Percentiles rank a stretch among this genome's conserved stretches.
These are phyloP conservation scores for Portunus trituberculatus DNA, from an alignment of 1,140 invertebrate genomes.

Conservation along the genomic window DNA sequence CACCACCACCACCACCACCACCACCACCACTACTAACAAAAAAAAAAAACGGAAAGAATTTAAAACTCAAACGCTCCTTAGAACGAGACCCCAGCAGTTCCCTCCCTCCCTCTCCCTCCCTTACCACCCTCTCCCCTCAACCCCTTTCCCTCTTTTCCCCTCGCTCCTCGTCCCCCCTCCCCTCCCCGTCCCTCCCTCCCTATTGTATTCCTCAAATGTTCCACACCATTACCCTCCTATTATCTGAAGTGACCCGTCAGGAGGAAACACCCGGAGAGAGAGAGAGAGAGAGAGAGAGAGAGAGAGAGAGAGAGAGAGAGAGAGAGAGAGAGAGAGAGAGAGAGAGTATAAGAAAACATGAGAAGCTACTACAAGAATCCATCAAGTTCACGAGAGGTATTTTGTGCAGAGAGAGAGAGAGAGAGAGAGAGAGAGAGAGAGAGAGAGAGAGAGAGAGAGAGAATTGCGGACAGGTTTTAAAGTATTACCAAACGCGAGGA, in stretches of 20 bases:
- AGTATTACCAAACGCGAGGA: background rate
- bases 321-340: constrained; percentile 29
- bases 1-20: background rate
- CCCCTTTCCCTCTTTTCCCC: constrained; percentile 14
- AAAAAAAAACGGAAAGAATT: too few species aligned
- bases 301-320: background rate
- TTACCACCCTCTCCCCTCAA: background rate
- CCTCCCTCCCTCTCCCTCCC: background rate
- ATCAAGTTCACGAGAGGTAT: background rate
- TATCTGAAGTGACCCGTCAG: constrained; percentile 65
- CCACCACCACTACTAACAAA: too few species aligned
- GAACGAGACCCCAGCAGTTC: too few species aligned
- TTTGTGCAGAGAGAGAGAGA: background rate
- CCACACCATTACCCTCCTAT: constrained; percentile 73
- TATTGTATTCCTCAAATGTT: constrained; percentile 75
- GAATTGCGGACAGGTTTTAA: background rate
- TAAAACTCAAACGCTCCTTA: background rate
- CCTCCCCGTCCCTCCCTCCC: constrained; percentile 14
- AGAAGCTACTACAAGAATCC: background rate
- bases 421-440: background rate
- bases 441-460: constrained; percentile 43
- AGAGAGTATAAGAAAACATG: background rate
- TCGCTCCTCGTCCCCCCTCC: background rate
- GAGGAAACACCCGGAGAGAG: background rate
- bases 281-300: background rate